Base-by-base conservation (phyloP, 2,113 vertebrate genomes). In the Neogale vison region DNA sequence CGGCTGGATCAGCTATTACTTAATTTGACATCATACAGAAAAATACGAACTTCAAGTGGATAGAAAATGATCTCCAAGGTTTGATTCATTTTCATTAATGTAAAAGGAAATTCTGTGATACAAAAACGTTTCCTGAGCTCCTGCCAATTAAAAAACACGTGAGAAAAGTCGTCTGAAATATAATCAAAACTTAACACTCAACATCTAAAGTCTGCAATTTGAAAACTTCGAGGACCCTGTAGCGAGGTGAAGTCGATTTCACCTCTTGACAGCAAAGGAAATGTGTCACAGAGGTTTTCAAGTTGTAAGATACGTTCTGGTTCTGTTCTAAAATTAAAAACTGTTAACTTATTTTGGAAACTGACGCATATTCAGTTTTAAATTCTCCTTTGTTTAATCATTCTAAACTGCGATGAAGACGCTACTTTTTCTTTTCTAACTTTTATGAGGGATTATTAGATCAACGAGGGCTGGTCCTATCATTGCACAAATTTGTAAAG, bases 31-130 rank as follows among this genome's bases (percentile, higher is more conserved):
- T 97, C 95, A 96, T 96, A 96, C 88, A 98, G 95, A 92, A 80
- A 98, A 98, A 98, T 95, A 96, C 57, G 96, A 95, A 96, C 95
- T 96, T 92, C 47, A 93, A 55, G 93, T 96, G 91, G 93, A 97
- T 69, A 85, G 85, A 84, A 92, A 88, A 76, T 67, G 65, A 84
- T 97, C 84, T 97, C 95, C 88, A 98, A 95, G 93, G 82, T 76
- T 89, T 98, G 98, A 97, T 97, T 98, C 96, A 97, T 88, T 91
- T 97, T 98, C 97, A 98, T 98, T 99, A 98, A 98, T 98, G 95
- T 96, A 65, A 92, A 96, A 96, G 85, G 61, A 72, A 95, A 95
- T 71, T 81, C 72, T 96, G 65, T 97, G 93, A 84, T 86, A 91
- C 12, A 83, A 93, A 97, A 97, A 88, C 87, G 67, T 94, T 94